Evolutionary conservation across 2,113 vertebrate species (phyloP).

Genomic region (Chaetorhynchus papuensis): DNA sequence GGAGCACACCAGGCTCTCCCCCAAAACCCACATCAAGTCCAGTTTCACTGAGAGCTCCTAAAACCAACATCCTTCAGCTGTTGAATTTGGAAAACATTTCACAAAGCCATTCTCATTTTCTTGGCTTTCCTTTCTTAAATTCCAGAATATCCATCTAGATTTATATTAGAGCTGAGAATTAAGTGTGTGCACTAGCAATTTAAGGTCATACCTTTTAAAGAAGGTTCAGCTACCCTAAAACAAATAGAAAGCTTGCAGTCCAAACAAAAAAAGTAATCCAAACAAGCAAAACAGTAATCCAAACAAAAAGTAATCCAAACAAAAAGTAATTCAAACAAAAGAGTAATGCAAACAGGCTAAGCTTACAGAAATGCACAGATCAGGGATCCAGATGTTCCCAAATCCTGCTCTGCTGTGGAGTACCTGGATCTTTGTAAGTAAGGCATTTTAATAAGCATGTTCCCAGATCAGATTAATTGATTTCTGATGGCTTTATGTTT

Average conservation of each 20-base stretch:
- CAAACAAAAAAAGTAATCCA: not conserved
- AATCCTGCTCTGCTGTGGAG: not conserved
- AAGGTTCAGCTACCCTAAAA: not conserved
- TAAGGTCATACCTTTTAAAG: not conserved
- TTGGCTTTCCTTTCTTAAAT: not conserved
- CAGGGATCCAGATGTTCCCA: not conserved
- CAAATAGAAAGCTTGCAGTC: not conserved
- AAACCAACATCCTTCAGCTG: not conserved
- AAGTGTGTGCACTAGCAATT: not conserved
- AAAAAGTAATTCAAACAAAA: not conserved
- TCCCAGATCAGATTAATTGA: not conserved
- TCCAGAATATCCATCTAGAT: not conserved
- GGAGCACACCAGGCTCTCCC: not conserved
- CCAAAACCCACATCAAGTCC: not conserved
- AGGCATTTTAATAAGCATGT: accelerated
- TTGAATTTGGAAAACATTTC: not conserved
- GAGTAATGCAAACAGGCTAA: not conserved
- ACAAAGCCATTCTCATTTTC: not conserved
- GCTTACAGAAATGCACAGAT: not conserved
- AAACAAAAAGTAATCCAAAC: not conserved
- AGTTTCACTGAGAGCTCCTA: not conserved
- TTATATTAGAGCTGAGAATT: not conserved
- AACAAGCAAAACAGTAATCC: not conserved
- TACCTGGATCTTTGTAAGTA: not conserved
- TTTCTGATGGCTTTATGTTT: not conserved